Percentiles rank a stretch among this genome's conserved stretches.
Evolutionary conservation across 2,888 invertebrate genomes (phyloP).

Genomic region (Bellardia pandia): DNA sequence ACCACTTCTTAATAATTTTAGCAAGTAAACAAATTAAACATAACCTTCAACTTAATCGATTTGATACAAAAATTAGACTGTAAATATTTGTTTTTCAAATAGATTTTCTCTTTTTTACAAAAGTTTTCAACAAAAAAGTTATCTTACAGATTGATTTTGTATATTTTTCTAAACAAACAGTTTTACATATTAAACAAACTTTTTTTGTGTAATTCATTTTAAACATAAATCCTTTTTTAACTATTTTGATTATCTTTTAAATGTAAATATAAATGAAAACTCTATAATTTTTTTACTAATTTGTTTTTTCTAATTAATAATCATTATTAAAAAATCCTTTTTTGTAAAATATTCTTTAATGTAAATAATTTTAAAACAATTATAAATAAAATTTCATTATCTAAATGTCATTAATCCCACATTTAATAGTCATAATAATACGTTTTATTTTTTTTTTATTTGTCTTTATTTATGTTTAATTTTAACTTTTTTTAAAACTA

Average conservation of each 20-base stretch:
- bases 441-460: background rate
- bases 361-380: conserved; percentile 54
- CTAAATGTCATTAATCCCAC: conserved; percentile 58
- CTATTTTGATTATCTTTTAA: conserved; percentile 25
- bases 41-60: too few relatives aligned
- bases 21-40: too few relatives aligned
- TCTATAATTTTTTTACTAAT: conserved; percentile 26
- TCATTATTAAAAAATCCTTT: conserved; percentile 16
- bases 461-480: background rate
- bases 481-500: background rate
- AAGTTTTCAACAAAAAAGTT: too few relatives aligned
- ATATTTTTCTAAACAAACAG: too few relatives aligned
- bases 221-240: conserved; percentile 22
- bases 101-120: too few relatives aligned
- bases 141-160: too few relatives aligned
- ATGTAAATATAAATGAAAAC: conserved; percentile 33
- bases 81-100: too few relatives aligned
- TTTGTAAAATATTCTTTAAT: conserved; percentile 16
- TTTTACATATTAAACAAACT: background rate
- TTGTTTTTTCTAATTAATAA: conserved; percentile 23
- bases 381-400: conserved; percentile 42
- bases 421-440: conserved; percentile 33
- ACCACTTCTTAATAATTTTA: too few relatives aligned
- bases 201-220: conserved; percentile 19
- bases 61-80: too few relatives aligned